A percentile compares a stretch with the other conserved stretches of the same genome.
These are phyloP conservation scores for Bursaphelenchus mucronatus DNA, from an alignment of 1,140 invertebrate genomes.

Conservation along the genomic window DNA sequence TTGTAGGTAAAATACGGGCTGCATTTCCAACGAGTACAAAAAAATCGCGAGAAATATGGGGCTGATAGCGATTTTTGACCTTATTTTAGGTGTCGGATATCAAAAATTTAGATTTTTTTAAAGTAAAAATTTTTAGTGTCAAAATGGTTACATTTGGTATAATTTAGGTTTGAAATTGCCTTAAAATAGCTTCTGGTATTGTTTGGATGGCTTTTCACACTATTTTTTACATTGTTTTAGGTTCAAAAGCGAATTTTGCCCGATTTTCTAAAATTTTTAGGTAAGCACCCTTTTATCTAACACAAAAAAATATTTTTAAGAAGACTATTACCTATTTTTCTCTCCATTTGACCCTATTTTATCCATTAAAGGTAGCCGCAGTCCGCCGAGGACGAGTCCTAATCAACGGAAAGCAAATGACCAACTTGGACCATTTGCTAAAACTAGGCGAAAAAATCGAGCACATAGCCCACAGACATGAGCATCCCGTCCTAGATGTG, in stretches of 20 bases:
- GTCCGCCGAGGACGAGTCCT: slow-evolving; percentile 83
- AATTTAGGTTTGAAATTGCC: background rate
- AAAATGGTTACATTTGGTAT: background rate
- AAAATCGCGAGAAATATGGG: background rate
- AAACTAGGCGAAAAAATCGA: slow-evolving; percentile 89
- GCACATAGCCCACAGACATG: slow-evolving; percentile 73
- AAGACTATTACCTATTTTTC: slow-evolving; percentile 63
- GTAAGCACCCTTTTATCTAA: too few species aligned
- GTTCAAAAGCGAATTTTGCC: too few species aligned
- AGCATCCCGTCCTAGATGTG: slow-evolving; percentile 45
- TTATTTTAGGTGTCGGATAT: slow-evolving; percentile 12
- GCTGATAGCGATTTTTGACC: background rate
- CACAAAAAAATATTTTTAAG: background rate
- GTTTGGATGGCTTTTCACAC: too few species aligned
- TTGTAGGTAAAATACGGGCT: background rate
- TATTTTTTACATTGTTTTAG: too few species aligned
- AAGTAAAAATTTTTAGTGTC: background rate
- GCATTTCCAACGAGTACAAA: background rate
- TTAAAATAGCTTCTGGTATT: too few species aligned
- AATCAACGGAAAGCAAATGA: slow-evolving; percentile 87
- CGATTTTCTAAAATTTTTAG: too few species aligned
- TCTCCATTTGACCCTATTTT: slow-evolving; percentile 36
- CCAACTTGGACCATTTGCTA: slow-evolving; percentile 76
- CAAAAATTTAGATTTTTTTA: slow-evolving; percentile 5
- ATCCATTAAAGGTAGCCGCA: slow-evolving; percentile 70